These are phyloP conservation scores for Circaetus cinerascens DNA, from an alignment of 2,113 vertebrate species.

Conservation along the genomic window DNA sequence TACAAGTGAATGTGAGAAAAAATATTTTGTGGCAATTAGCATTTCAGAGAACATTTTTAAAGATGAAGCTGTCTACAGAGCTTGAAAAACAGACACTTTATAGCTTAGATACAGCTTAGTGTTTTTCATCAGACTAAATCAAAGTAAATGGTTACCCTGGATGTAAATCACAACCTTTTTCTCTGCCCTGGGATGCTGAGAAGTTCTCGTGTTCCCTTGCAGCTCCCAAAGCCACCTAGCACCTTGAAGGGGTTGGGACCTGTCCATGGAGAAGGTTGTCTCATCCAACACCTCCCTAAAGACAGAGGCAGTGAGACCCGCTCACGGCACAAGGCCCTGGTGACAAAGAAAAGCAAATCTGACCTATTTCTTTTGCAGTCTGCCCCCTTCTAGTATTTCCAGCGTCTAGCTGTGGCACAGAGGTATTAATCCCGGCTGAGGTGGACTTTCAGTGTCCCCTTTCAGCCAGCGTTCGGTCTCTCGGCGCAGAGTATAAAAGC, in stretches of 20 bases:
- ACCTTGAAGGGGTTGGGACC: neutral
- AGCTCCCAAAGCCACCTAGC: neutral
- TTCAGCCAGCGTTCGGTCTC: neutral
- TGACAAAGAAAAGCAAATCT: neutral
- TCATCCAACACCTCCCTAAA: neutral
- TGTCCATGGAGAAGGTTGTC: neutral
- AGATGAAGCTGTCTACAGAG: neutral
- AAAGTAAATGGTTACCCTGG: neutral
- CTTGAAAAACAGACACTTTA: neutral
- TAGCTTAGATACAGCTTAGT: neutral
- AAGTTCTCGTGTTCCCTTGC: neutral
- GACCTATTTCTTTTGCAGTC: neutral
- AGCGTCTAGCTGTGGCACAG: neutral
- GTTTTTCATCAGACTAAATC: neutral
- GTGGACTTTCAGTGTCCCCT: neutral
- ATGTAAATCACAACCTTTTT: neutral
- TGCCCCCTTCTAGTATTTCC: constrained; percentile 37
- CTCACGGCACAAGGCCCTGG: neutral
- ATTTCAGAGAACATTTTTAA: neutral
- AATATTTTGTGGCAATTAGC: neutral
- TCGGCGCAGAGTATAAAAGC: neutral
- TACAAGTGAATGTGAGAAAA: neutral
- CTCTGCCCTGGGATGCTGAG: neutral
- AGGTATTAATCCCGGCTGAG: constrained; percentile 34
- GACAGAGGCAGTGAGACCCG: neutral